Conservation (phyloP, 2,797 vertebrate species). For the Pogoniulus pusillus region DNA sequence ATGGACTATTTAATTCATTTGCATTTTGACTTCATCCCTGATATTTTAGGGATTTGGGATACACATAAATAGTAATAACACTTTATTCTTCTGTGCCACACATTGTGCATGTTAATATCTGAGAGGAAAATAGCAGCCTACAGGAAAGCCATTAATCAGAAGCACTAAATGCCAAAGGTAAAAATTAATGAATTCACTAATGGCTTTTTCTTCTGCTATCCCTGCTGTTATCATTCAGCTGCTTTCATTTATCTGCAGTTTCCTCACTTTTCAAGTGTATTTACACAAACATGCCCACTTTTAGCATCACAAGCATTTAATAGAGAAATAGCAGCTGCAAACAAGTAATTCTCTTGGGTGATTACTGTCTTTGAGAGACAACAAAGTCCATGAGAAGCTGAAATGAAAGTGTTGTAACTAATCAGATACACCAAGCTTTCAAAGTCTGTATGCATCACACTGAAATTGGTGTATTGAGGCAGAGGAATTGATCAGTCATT, state of each 20-base stretch:
- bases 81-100: background rate
- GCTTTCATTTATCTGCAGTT: slow-evolving; percentile 9
- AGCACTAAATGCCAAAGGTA: slow-evolving; percentile 37
- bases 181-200: slow-evolving; percentile 40
- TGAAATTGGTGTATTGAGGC: background rate
- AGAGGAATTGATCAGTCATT: background rate
- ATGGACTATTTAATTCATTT: background rate
- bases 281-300: slow-evolving; percentile 6
- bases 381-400: background rate
- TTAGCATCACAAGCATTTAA: background rate
- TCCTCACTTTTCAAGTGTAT: slow-evolving; percentile 18
- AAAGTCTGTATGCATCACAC: background rate
- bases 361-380: background rate
- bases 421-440: background rate
- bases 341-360: background rate
- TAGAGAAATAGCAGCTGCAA: background rate
- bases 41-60: background rate
- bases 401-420: background rate
- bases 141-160: slow-evolving; percentile 32
- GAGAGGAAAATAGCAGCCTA: slow-evolving; percentile 16
- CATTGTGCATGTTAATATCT: slow-evolving; percentile 31
- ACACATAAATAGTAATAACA: background rate
- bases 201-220: slow-evolving; percentile 43
- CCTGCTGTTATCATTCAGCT: slow-evolving; percentile 16
- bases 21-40: background rate